Conservation (phyloP, 2,888 invertebrate species). For the Drosophila peninsularis region DNA sequence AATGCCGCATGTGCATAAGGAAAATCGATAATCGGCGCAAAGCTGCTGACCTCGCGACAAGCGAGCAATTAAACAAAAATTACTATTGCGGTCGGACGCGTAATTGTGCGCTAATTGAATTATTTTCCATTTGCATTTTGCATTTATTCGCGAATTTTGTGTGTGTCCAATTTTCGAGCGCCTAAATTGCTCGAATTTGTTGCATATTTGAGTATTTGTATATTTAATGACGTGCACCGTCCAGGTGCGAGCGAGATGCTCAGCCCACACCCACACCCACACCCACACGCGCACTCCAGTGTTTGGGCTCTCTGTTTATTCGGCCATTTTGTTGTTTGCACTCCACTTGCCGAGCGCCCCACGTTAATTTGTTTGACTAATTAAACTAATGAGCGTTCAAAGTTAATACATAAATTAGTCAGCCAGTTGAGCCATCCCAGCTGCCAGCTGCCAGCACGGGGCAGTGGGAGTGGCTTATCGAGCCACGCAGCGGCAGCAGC, state of each 20-base stretch:
- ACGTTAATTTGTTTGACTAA: slow-evolving; percentile 84
- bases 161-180: slow-evolving; percentile 26
- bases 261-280: too few relatives aligned
- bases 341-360: slow-evolving; percentile 75
- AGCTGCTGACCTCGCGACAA: slow-evolving; percentile 69
- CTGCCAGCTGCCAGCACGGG: neutral
- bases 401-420: slow-evolving; percentile 82
- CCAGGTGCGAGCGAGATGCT: slow-evolving; percentile 51
- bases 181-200: slow-evolving; percentile 38
- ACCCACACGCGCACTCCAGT: slow-evolving; percentile 21
- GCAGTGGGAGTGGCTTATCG: slow-evolving; percentile 1
- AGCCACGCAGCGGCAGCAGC: slow-evolving; percentile 1
- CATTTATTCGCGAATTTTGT: slow-evolving; percentile 54
- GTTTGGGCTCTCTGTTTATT: slow-evolving; percentile 57
- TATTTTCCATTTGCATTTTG: slow-evolving; percentile 56
- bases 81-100: slow-evolving; percentile 76
- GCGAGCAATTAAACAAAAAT: slow-evolving; percentile 75
- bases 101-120: slow-evolving; percentile 83
- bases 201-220: slow-evolving; percentile 62
- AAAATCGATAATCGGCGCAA: slow-evolving; percentile 44
- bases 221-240: slow-evolving; percentile 63
- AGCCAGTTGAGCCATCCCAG: slow-evolving; percentile 36
- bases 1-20: slow-evolving; percentile 50
- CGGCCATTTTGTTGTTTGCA: slow-evolving; percentile 79
- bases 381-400: slow-evolving; percentile 84